These are phyloP conservation scores for Eretmochelys imbricata DNA, from an alignment of 2,113 vertebrate genomes.

Conservation along the genomic window DNA sequence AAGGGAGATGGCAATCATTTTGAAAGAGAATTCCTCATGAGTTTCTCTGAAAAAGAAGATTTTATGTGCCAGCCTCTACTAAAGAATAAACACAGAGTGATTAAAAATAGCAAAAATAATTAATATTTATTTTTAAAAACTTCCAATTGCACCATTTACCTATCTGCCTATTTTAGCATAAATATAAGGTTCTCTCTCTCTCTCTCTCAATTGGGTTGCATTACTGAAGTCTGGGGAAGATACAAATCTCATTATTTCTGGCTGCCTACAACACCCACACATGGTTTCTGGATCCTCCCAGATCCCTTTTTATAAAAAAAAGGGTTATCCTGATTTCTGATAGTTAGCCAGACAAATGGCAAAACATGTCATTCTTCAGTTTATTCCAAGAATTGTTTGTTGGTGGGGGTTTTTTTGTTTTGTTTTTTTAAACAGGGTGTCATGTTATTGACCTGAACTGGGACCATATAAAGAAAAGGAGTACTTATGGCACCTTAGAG, in stretches of 20 bases:
- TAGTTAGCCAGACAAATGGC: background rate
- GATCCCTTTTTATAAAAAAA: background rate
- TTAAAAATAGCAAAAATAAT: background rate
- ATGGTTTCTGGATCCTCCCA: background rate
- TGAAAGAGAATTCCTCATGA: background rate
- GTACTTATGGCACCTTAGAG: no score
- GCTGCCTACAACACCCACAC: background rate
- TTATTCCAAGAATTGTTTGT: background rate
- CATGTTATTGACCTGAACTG: no score
- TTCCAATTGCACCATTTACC: background rate
- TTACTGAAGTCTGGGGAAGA: background rate
- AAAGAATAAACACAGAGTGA: background rate
- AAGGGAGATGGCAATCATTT: background rate
- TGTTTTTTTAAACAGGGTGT: no score
- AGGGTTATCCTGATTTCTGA: background rate
- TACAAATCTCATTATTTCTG: background rate
- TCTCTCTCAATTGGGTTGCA: background rate
- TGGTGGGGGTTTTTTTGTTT: background rate
- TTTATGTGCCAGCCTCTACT: background rate
- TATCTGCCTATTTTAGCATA: background rate
- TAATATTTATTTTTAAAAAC: background rate
- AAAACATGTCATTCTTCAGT: rapidly evolving
- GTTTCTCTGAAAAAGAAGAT: background rate
- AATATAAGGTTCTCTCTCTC: background rate
- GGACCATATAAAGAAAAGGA: no score